Evolutionary conservation across 92 coral and sea anemone genomes (phyloP).

Genomic region (Micromussa lordhowensis): DNA sequence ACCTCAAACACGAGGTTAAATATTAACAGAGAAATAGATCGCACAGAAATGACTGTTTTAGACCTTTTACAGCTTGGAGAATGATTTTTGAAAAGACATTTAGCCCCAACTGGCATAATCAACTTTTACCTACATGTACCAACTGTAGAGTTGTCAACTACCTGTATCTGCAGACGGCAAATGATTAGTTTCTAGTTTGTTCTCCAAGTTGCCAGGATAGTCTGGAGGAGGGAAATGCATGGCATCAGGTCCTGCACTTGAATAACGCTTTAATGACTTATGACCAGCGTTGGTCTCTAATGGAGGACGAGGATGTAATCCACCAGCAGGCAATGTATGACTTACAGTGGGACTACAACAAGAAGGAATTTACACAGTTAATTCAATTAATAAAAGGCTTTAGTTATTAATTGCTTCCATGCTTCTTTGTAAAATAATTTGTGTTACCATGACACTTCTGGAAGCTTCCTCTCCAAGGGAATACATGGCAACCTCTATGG

Average conservation of each 20-base stretch:
- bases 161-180: background rate
- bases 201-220: slow-evolving; percentile 15
- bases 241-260: slow-evolving; percentile 55
- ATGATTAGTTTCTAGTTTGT: background rate
- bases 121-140: background rate
- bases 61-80: too few species aligned
- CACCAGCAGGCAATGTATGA: slow-evolving; percentile 70
- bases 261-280: slow-evolving; percentile 64
- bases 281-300: slow-evolving; percentile 43
- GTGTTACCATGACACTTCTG: too few species aligned
- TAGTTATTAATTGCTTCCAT: background rate
- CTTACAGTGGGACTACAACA: slow-evolving; percentile 55
- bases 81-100: too few species aligned
- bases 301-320: slow-evolving; percentile 59
- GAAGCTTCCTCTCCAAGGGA: too few species aligned
- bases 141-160: background rate
- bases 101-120: background rate
- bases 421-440: too few species aligned
- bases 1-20: too few species aligned
- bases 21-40: too few species aligned
- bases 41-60: too few species aligned
- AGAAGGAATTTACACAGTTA: too few species aligned
- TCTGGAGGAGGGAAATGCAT: slow-evolving; percentile 63
- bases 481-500: too few species aligned
- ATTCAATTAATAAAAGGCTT: too few species aligned